Evolutionary conservation across 2,888 invertebrate species (phyloP).

Genomic region (Drosophila multiciliata): DNA sequence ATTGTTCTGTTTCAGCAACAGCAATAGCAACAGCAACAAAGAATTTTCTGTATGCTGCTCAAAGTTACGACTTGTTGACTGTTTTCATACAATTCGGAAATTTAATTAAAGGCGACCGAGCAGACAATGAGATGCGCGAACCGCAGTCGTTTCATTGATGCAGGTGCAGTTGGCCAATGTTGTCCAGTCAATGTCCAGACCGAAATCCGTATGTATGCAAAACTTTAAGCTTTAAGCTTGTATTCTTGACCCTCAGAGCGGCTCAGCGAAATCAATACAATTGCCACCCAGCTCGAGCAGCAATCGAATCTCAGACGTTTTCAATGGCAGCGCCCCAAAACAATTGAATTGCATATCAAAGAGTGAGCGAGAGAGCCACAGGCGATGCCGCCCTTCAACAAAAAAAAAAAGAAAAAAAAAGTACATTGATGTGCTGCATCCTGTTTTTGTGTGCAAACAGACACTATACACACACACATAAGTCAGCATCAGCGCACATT

Average conservation of each 20-base stretch:
- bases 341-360: slow-evolving; percentile 83
- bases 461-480: slow-evolving; percentile 41
- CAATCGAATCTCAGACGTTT: slow-evolving; percentile 36
- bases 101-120: slow-evolving; percentile 77
- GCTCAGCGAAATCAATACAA: slow-evolving; percentile 81
- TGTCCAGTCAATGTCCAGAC: slow-evolving; percentile 11
- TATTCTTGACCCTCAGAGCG: slow-evolving; percentile 56
- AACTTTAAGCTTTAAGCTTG: slow-evolving; percentile 22
- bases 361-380: slow-evolving; percentile 30
- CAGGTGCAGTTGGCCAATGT: slow-evolving; percentile 59
- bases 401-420: slow-evolving; percentile 14
- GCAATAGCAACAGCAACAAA: slow-evolving; percentile 40
- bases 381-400: slow-evolving; percentile 40
- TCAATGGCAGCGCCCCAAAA: slow-evolving; percentile 64
- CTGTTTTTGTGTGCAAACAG: slow-evolving; percentile 50
- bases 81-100: slow-evolving; percentile 80
- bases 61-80: slow-evolving; percentile 80
- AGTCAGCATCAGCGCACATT: slow-evolving; percentile 70
- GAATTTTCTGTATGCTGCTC: slow-evolving; percentile 56
- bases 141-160: slow-evolving; percentile 29
- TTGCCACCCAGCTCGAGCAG: slow-evolving; percentile 80
- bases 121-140: slow-evolving; percentile 75
- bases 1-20: slow-evolving; percentile 75
- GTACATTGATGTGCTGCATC: slow-evolving; percentile 81
- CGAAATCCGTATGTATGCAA: slow-evolving; percentile 52